Conservation (phyloP, 2,888 invertebrate species). For the Ophion costatus region DNA sequence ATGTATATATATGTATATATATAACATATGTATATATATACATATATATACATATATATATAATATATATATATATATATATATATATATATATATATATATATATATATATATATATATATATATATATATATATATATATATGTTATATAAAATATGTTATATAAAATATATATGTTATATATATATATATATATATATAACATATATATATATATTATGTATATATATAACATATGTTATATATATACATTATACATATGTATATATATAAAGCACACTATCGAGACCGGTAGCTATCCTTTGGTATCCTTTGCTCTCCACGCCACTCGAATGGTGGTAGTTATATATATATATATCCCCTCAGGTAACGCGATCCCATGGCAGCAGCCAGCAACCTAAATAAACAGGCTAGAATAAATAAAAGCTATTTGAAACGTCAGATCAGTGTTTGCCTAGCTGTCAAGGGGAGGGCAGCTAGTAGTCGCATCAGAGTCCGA, state of each 20-base stretch:
- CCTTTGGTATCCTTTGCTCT: conserved; percentile 43
- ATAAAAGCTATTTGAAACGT: conserved; percentile 81
- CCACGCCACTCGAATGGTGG: conserved; percentile 56
- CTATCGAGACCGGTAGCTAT: conserved; percentile 57
- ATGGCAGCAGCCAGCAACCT: conserved; percentile 74
- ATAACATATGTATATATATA: neutral
- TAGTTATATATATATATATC: conserved; percentile 47
- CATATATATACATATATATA: neutral
- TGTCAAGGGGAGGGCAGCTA: conserved; percentile 75
- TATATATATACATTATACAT: neutral
- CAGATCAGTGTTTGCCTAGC: conserved; percentile 81
- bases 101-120: neutral
- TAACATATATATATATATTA: too few species aligned
- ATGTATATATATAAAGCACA: conserved; percentile 30
- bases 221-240: neutral
- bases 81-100: conserved; percentile 30
- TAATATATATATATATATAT: conserved; percentile 5
- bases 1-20: too few species aligned
- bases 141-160: too few species aligned
- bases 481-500: conserved; percentile 52
- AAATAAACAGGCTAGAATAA: conserved; percentile 82
- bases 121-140: neutral
- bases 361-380: conserved; percentile 81
- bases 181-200: neutral
- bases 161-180: neutral